Evolutionary conservation across 2,888 invertebrate genomes (phyloP), one percentile per base, ranked within the genome.

Genomic region (Isotomurus palustris): DNA sequence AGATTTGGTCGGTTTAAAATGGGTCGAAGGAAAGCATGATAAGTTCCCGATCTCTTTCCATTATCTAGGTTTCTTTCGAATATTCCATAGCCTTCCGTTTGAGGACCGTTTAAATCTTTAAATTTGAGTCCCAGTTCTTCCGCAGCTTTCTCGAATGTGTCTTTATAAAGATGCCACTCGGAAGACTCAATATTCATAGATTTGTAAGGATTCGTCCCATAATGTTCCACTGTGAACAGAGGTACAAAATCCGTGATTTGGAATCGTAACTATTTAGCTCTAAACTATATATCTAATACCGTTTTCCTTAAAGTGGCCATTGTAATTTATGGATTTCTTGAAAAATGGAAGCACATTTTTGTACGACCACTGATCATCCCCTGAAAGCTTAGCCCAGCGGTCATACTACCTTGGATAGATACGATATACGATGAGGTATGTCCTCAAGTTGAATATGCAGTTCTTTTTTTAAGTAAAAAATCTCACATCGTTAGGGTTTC

Each of bases 1-100:
- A 93, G 78, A 73, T 92, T 92, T 14, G 81, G 79, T 1, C 92
- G 80, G 2, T 88, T 78, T 51, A 88, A 81, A 0, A 87, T 85
- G 0, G 91, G 87, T 58, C 91, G 78, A 2, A 93, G 74, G 71
- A 91, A 93, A 0, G 91, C 91, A 8, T 32, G 32, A 32, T 32
- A 32, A 32, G 32, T 32, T 10, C 32, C 32, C 8, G 32, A 32
- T 32, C 32, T 8, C 14, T 32, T 32, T 32, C 32, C 32, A 10
- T 32, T 32, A 8, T 14, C 8, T 32, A 10, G 32, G 14, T 8
- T 10, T 8, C 8, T 10, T 32, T 32, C 32, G 8, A 32, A 32
- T 10, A 14, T 14, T 32, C 32, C 32, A 32, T 32, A 32, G 8
- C 64, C 64, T 21, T 45, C 47, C n/a, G 59, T 19, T 32, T 68